Conservation (phyloP, 2,888 invertebrate species). For the Pyrochroa serraticornis region DNA sequence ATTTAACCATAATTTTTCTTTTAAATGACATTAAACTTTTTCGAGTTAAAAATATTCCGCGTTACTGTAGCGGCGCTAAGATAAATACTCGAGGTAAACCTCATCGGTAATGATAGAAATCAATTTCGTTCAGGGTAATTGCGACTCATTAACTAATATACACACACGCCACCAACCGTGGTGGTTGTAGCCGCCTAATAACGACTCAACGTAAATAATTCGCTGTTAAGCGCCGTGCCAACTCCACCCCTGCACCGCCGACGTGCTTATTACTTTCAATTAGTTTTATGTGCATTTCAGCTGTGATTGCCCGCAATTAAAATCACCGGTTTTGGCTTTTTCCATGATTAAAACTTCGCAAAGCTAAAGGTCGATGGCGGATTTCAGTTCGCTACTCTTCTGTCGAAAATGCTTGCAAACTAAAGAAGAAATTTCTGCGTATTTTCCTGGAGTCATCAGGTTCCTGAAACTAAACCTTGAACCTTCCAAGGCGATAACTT, state of each 20-base stretch:
- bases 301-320: conserved; percentile 54
- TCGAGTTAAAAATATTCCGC: no score
- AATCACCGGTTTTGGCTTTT: conserved; percentile 52
- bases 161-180: conserved; percentile 24
- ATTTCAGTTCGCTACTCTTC: no score
- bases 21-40: no score
- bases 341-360: conserved; percentile 51
- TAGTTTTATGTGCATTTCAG: conserved; percentile 53
- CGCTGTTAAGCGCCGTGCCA: conserved; percentile 35
- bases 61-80: no score
- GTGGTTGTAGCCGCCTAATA: conserved; percentile 5
- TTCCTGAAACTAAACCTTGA: no score
- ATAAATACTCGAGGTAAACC: no score
- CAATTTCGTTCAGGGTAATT: conserved; percentile 27
- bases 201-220: conserved; percentile 21
- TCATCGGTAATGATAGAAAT: conserved; percentile 17
- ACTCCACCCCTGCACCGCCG: conserved; percentile 25
- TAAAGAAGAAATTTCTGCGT: no score
- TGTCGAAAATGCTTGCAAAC: no score
- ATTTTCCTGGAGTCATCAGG: no score
- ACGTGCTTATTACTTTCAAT: conserved; percentile 54
- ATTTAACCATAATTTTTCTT: no score
- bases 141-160: conserved; percentile 29
- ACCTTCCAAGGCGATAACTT: no score
- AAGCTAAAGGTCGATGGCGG: no score